Base-by-base conservation (phyloP, 2,888 invertebrate genomes). In the Tipula lateralis region DNA sequence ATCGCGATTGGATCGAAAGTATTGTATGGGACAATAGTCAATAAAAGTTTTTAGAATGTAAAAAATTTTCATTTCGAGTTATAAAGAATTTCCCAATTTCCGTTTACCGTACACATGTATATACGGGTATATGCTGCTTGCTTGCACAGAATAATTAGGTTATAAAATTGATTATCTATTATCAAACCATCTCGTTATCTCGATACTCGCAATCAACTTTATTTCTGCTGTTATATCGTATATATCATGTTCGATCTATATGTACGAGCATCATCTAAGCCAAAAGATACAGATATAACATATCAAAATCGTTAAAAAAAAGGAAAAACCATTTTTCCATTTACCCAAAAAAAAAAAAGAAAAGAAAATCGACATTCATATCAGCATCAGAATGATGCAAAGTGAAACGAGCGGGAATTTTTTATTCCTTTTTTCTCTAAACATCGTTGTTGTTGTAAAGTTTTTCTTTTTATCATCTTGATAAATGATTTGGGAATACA, bases 1-100 rank as follows among this genome's bases (percentile, higher is more conserved):
- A 91, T 86, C 87, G 92, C 0, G 88, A 91, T 7, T 94, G 93
- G 93, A 92, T 94, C 30, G 93, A 93, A 87, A 88, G 88, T 39
- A 88, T 90, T 29, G 91, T 93, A 24, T 94, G 93, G 93, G 24
- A 6, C 6, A 50, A 19, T 50, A 50, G 24, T 66, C 24, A 66
- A 66, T 66, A 66, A 66, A 66, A 66, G 9, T 7, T 50, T 50
- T 19, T 50, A 19, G 50, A 19, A 13, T 9, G 16, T 50, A 19
- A 19, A 50, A 50, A 50, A 50, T 19, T 50, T 50, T 24, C 44
- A 44, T 44, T 16, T 44, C 32, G 32, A 9, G 36, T 9, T 9
- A 36, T 9, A 36, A 9, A 6, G 9, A 6, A 36, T 9, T n/a
- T n/a, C 5, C n/a, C 44, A 44, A 44, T 44, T 44, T 44, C 44